A percentile compares a stretch with the other conserved stretches of the same genome.
Conservation (phyloP, 2,888 invertebrate genomes). For the Lissonota sp. region DNA sequence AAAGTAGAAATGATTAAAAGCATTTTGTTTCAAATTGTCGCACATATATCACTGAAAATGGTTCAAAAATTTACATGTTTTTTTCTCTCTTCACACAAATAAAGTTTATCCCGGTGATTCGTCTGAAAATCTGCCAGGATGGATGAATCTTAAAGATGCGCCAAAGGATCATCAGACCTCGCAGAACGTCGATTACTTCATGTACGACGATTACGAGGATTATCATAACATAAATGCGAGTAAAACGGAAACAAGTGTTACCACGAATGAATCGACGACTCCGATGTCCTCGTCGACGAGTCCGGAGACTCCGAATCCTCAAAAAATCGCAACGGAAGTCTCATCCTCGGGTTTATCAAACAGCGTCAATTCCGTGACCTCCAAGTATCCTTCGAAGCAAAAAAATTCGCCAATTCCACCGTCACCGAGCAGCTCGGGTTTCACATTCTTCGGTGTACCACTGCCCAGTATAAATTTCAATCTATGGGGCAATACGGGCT, state of each 20-base stretch:
- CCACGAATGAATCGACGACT: constrained; percentile 42
- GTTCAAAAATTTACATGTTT: background rate
- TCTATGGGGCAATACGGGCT: constrained; percentile 85
- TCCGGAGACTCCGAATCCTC: constrained; percentile 85
- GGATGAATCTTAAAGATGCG: constrained; percentile 86
- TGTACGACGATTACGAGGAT: constrained; percentile 92
- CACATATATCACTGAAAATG: too few species aligned
- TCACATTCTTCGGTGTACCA: constrained; percentile 94
- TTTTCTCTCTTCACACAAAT: background rate
- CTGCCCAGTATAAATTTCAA: constrained; percentile 90
- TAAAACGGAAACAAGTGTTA: constrained; percentile 73
- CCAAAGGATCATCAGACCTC: constrained; percentile 83
- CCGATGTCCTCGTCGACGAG: constrained; percentile 81
- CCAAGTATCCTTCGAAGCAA: constrained; percentile 76
- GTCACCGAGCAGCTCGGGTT: constrained; percentile 87
- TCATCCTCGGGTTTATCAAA: constrained; percentile 39
- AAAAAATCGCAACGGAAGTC: constrained; percentile 30
- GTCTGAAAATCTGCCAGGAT: constrained; percentile 86
- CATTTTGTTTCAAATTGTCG: too few species aligned
- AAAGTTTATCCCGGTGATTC: constrained; percentile 68
- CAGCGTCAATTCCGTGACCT: constrained; percentile 80
- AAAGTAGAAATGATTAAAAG: too few species aligned
- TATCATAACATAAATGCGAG: constrained; percentile 89
- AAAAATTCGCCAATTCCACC: constrained; percentile 78
- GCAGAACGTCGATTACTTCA: constrained; percentile 87